Conservation (phyloP, 53 echinoderm and acorn worm genomes). For the Astropecten irregularis region DNA sequence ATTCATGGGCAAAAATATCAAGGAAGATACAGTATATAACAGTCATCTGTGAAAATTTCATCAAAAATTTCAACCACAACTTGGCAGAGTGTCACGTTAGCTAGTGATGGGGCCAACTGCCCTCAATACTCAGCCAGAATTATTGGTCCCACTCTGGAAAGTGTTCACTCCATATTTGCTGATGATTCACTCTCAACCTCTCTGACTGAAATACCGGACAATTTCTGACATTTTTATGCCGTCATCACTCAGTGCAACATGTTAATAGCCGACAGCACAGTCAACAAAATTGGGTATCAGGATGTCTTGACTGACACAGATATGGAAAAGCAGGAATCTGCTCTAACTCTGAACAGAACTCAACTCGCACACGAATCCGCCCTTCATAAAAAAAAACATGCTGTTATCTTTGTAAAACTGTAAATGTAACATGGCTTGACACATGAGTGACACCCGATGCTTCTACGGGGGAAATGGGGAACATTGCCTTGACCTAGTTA, state of each 20-base stretch:
- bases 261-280: background rate
- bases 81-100: no score
- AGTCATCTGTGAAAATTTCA: no score
- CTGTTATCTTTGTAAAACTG: background rate
- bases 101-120: no score
- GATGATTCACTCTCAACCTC: slow-evolving; percentile 42
- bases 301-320: slow-evolving; percentile 27
- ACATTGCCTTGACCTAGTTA: slow-evolving; percentile 19
- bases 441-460: background rate
- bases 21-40: no score
- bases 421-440: background rate
- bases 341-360: slow-evolving; percentile 1
- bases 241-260: background rate
- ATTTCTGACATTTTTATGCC: slow-evolving; percentile 26
- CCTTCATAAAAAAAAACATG: background rate
- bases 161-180: no score
- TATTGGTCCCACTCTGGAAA: no score
- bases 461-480: background rate
- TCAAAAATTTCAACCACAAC: no score
- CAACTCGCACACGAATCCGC: background rate
- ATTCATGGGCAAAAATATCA: no score
- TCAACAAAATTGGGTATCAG: background rate
- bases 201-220: background rate
- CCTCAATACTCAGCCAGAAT: no score
- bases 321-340: slow-evolving; percentile 14